These are phyloP conservation scores for Illadopsis cleaveri DNA, from an alignment of 2,113 vertebrate genomes.

Conservation along the genomic window DNA sequence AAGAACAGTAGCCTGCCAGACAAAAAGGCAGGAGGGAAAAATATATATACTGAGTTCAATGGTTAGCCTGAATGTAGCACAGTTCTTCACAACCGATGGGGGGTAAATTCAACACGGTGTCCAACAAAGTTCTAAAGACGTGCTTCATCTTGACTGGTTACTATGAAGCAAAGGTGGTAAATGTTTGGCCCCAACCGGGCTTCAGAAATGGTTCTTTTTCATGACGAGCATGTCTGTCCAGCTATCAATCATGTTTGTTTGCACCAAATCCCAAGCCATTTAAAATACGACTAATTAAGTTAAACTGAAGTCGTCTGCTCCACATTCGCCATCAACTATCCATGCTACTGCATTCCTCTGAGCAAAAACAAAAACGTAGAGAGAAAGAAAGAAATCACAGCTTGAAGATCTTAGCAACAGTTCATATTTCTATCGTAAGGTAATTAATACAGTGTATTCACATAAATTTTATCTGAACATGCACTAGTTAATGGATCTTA, in stretches of 20 bases:
- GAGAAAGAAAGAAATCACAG: constrained; percentile 57
- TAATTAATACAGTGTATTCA: neutral
- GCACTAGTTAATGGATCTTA: neutral
- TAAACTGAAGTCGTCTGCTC: constrained; percentile 87
- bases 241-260: constrained; percentile 85
- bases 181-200: constrained; percentile 83
- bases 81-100: constrained; percentile 88
- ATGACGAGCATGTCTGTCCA: constrained; percentile 86
- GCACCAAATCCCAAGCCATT: constrained; percentile 86
- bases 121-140: constrained; percentile 84
- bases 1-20: constrained; percentile 82
- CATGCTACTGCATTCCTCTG: constrained; percentile 94
- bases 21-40: constrained; percentile 83
- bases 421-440: neutral
- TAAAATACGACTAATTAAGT: constrained; percentile 89
- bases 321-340: constrained; percentile 96
- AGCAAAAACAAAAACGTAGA: constrained; percentile 62
- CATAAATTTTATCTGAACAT: neutral
- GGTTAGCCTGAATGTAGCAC: constrained; percentile 87
- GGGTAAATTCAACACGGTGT: constrained; percentile 82
- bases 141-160: constrained; percentile 85
- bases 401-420: neutral
- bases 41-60: constrained; percentile 86
- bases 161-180: constrained; percentile 88
- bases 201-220: constrained; percentile 85